phyloP scores from a whole-genome alignment of 2,888 invertebrate species.

The Blastobasis adustella region DNA sequence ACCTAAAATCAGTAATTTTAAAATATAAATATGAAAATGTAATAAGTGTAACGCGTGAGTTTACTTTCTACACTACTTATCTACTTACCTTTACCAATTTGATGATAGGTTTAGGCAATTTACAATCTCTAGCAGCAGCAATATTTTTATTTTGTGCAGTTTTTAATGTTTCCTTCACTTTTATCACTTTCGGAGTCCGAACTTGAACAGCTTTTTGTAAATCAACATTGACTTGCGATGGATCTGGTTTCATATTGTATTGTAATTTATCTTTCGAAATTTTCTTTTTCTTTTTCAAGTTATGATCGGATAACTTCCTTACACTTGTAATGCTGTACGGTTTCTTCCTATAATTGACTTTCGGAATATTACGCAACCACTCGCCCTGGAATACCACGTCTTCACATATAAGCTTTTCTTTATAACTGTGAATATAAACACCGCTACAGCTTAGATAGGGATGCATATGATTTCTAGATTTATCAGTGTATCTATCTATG shows the following conservation, averaged over 20 bases:
- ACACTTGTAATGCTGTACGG: background rate
- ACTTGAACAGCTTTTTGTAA: slow-evolving; percentile 5
- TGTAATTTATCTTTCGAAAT: slow-evolving; percentile 1
- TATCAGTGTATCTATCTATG: slow-evolving; percentile 1
- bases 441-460: slow-evolving; percentile 45
- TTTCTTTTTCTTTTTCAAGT: slow-evolving; percentile 6
- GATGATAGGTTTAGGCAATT: background rate
- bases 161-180: slow-evolving; percentile 10
- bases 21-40: no score
- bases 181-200: slow-evolving; percentile 6
- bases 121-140: background rate
- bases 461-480: slow-evolving; percentile 18
- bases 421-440: slow-evolving; percentile 56
- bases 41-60: no score
- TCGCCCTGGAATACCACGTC: slow-evolving; percentile 61
- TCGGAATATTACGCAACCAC: slow-evolving; percentile 42
- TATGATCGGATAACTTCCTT: background rate
- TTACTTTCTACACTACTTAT: no score
- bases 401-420: slow-evolving; percentile 41
- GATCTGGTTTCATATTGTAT: slow-evolving; percentile 4
- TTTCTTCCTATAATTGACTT: slow-evolving; percentile 13
- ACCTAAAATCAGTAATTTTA: no score
- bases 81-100: no score
- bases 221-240: slow-evolving; percentile 6
- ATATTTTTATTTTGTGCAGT: slow-evolving; percentile 7